A percentile compares a stretch with the other conserved stretches of the same genome.
phyloP scores from a whole-genome alignment of 2,797 vertebrate genomes.

The Vipera latastei region DNA sequence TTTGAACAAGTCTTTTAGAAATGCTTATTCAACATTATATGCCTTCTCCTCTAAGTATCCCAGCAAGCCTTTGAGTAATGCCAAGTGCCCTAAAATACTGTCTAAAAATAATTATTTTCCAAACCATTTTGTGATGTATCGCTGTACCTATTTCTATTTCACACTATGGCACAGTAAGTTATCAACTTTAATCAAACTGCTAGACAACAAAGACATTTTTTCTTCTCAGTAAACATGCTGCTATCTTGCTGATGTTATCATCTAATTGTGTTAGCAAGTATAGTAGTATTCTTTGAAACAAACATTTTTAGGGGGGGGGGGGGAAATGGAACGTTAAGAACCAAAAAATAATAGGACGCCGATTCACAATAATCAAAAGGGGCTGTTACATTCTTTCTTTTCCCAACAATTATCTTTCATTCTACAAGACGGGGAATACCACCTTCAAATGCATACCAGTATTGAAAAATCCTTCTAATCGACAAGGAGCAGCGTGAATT shows the following conservation, averaged over 20 bases:
- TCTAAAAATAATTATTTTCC: not conserved
- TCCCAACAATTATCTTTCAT: not conserved
- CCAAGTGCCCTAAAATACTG: not conserved
- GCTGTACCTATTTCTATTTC: not conserved
- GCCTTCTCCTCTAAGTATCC: not conserved
- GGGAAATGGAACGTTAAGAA: not conserved
- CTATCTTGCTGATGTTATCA: not conserved
- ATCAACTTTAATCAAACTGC: not conserved
- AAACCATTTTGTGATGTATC: not conserved
- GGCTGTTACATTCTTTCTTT: not conserved
- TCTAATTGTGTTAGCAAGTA: accelerated
- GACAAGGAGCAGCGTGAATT: not conserved
- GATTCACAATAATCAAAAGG: not conserved
- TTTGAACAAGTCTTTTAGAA: not conserved
- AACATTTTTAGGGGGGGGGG: accelerated
- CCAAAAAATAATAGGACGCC: not conserved
- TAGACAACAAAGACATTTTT: not conserved
- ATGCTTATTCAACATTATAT: not conserved
- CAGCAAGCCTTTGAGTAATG: not conserved
- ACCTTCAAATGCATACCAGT: not conserved
- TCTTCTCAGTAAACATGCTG: not conserved
- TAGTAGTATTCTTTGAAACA: accelerated
- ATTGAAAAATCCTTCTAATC: not conserved
- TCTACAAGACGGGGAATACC: not conserved
- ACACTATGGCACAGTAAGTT: accelerated